Evolutionary conservation across 2,797 vertebrate genomes (phyloP), one percentile per base, ranked within the genome.

Genomic region (Potorous gilbertii): DNA sequence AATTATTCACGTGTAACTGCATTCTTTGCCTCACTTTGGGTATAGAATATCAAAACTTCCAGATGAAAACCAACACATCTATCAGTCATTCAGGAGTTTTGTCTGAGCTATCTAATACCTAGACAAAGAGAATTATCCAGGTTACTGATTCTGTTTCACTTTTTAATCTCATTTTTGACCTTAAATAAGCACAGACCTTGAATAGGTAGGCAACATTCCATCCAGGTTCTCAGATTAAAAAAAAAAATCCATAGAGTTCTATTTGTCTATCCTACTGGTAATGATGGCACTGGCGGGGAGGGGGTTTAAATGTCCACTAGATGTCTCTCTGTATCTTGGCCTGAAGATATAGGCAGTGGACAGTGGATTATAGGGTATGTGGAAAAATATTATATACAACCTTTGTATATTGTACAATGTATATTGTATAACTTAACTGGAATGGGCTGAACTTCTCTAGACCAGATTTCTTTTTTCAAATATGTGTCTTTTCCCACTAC

Each of bases 231-330:
- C 10, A 46, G 16, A 81, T 81, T 81, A 40, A 9, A 46, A 27
- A 40, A n/a, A n/a, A 24, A 87, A 46, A 87, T 46, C 40, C 40
- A 81, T 81, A 46, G 40, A 81, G 9, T 81, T 59, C 52, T 56
- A 56, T 94, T 97, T 89, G 54, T 46, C 92, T 55, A 93, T 55
- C 52, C 81, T 21, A 90, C 90, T 52, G 93, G 34, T 92, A 96
- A 93, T 91, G 1, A 0, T 93, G 91, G 29, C 50, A 89, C n/a
- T 90, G 14, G 14, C 0, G 29, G 6, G 18, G 8, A 0, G 40
- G 62, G 62, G 13, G 34, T 89, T 93, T 89, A 54, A 52, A 95
- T 94, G 21, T n/a, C 50, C 56, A 54, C 34, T 91, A 10, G 14
- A n/a, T 81, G 54, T 66, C 3, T 93, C 14, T 74, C 55, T 81